Evolutionary conservation across 2,888 invertebrate species (phyloP).

Genomic region (Hypomecis atomaria): DNA sequence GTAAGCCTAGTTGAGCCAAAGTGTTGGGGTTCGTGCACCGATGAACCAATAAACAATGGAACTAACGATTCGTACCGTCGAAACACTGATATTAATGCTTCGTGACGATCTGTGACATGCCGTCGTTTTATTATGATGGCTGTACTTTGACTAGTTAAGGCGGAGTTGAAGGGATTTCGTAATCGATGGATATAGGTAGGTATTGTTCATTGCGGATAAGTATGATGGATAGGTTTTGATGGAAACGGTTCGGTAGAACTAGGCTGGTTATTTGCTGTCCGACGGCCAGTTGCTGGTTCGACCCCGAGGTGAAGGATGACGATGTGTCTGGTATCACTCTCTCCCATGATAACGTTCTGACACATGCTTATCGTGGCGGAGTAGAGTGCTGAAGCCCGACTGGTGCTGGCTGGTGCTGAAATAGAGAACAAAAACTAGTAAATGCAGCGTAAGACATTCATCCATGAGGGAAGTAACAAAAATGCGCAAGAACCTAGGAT

Average conservation of each 20-base stretch:
- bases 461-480: too few relatives aligned
- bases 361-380: too few relatives aligned
- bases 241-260: background rate
- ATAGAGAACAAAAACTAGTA: too few relatives aligned
- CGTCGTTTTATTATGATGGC: slow-evolving; percentile 59
- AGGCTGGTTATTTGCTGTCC: background rate
- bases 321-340: too few relatives aligned
- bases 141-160: slow-evolving; percentile 42
- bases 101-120: slow-evolving; percentile 70
- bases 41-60: slow-evolving; percentile 71
- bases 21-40: slow-evolving; percentile 65
- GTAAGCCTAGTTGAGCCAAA: slow-evolving; percentile 34
- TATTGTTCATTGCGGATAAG: slow-evolving; percentile 5
- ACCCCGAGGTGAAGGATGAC: too few relatives aligned
- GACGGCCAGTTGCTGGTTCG: too few relatives aligned
- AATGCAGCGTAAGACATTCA: too few relatives aligned
- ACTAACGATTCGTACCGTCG: slow-evolving; percentile 76
- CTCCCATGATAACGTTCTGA: too few relatives aligned
- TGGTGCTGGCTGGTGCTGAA: too few relatives aligned
- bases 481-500: too few relatives aligned
- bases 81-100: slow-evolving; percentile 80
- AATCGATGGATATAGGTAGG: slow-evolving; percentile 19
- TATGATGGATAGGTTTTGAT: background rate
- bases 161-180: slow-evolving; percentile 20
- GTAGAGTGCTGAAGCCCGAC: too few relatives aligned